Percentiles rank a stretch among this genome's conserved stretches.
These are phyloP conservation scores for Atherix ibis DNA, from an alignment of 2,888 invertebrate genomes.

Conservation along the genomic window DNA sequence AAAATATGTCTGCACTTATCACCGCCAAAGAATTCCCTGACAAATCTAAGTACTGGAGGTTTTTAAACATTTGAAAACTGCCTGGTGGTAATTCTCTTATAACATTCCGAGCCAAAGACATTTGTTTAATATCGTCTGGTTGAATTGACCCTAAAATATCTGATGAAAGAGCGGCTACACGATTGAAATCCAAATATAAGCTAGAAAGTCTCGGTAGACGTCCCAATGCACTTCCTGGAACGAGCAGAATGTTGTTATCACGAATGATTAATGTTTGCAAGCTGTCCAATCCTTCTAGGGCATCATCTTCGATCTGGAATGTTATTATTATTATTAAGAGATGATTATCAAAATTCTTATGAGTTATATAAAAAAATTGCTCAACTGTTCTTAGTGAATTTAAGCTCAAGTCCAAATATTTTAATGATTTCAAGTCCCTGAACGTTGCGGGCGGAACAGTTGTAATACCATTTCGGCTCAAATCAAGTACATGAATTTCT, in stretches of 20 bases:
- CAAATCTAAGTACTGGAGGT: slow-evolving; percentile 52
- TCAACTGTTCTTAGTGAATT: slow-evolving; percentile 70
- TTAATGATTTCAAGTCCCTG: slow-evolving; percentile 51
- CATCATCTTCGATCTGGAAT: slow-evolving; percentile 70
- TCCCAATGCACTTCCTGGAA: slow-evolving; percentile 69
- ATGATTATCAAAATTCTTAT: not conserved
- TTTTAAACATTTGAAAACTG: slow-evolving; percentile 64
- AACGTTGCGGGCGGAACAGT: slow-evolving; percentile 72
- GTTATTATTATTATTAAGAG: not conserved
- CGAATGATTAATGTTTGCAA: slow-evolving; percentile 61
- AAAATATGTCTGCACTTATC: slow-evolving; percentile 57
- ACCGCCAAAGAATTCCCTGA: slow-evolving; percentile 62
- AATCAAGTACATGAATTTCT: slow-evolving; percentile 56
- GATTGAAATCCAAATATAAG: slow-evolving; percentile 68
- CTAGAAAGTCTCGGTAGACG: slow-evolving; percentile 57
- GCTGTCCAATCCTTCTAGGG: slow-evolving; percentile 65
- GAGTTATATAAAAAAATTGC: slow-evolving; percentile 1
- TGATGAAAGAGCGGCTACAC: slow-evolving; percentile 69
- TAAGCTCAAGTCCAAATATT: slow-evolving; percentile 65
- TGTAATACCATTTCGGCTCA: slow-evolving; percentile 71
- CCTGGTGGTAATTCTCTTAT: slow-evolving; percentile 70
- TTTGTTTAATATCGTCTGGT: slow-evolving; percentile 50
- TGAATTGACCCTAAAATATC: slow-evolving; percentile 56
- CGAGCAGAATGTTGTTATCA: slow-evolving; percentile 74
- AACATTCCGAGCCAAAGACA: slow-evolving; percentile 68